Percentiles rank a stretch among this genome's conserved stretches.
Conservation (phyloP, 1,140 invertebrate species). For the Trichonephila inaurata region DNA sequence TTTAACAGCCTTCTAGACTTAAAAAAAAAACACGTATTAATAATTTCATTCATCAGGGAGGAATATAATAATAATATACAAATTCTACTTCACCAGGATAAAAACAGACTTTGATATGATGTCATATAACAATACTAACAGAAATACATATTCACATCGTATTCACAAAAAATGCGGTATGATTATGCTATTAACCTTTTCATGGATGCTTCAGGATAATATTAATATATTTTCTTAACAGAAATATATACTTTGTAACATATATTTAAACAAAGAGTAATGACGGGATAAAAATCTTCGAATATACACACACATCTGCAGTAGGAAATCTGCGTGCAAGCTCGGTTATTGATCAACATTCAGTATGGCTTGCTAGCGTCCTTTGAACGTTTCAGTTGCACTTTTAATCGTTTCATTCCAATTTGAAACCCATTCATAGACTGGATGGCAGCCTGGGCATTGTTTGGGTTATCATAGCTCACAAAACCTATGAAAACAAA, state of each 20-base stretch:
- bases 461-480: constrained; percentile 98
- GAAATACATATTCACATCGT: constrained; percentile 48
- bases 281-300: constrained; percentile 75
- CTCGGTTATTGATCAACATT: constrained; percentile 79
- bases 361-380: constrained; percentile 94
- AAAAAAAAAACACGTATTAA: constrained; percentile 45
- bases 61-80: constrained; percentile 57
- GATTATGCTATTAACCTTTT: constrained; percentile 47
- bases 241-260: constrained; percentile 76
- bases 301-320: constrained; percentile 75
- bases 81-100: constrained; percentile 54
- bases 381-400: constrained; percentile 99
- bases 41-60: constrained; percentile 34
- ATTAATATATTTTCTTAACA: constrained; percentile 68
- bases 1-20: constrained; percentile 11
- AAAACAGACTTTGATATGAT: constrained; percentile 68
- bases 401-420: constrained; percentile 99
- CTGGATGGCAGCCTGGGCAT: constrained; percentile 98
- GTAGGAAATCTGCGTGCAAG: constrained; percentile 76
- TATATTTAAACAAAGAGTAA: constrained; percentile 74
- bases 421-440: constrained; percentile 99
- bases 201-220: constrained; percentile 74
- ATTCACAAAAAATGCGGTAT: constrained; percentile 53
- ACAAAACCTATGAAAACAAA: constrained; percentile 86
- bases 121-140: constrained; percentile 50